Conservation (phyloP, 2,113 vertebrate genomes). For the Nesogale talazaci region DNA sequence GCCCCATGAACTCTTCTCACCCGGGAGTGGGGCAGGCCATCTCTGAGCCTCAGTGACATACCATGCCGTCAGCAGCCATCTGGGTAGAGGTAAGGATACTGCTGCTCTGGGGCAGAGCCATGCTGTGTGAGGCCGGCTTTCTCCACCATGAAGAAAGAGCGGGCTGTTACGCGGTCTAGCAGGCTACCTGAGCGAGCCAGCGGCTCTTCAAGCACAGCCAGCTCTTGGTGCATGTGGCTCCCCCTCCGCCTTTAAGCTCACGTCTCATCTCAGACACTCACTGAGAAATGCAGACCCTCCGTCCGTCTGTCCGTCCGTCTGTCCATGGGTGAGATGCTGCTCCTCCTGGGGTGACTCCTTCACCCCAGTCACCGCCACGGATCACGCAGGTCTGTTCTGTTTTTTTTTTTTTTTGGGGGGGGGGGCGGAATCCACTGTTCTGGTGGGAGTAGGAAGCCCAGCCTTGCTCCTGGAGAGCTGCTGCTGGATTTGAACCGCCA, state of each 20-base stretch:
- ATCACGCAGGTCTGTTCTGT: neutral
- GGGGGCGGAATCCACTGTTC: too few relatives aligned
- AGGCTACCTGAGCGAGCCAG: neutral
- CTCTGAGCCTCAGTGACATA: too few relatives aligned
- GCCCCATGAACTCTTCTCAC: slow-evolving; percentile 53
- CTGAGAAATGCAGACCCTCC: neutral
- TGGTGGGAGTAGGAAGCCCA: too few relatives aligned
- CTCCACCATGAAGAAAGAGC: slow-evolving; percentile 2
- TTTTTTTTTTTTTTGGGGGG: too few relatives aligned
- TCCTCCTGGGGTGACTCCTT: neutral
- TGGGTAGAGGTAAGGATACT: neutral
- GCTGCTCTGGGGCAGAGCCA: neutral
- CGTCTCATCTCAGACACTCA: neutral
- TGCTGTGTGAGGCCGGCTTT: neutral
- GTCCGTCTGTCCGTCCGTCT: too few relatives aligned
- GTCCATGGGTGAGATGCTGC: neutral
- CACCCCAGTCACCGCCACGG: neutral
- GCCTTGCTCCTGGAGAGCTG: too few relatives aligned
- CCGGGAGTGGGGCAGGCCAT: too few relatives aligned
- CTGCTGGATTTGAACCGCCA: too few relatives aligned
- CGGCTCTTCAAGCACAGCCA: neutral
- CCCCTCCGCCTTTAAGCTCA: neutral
- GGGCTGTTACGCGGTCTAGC: neutral
- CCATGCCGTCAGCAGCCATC: too few relatives aligned
- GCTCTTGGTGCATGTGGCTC: neutral